Base-by-base conservation (phyloP, 2,888 invertebrate genomes). In the Rhimphoctona megacephalus region DNA sequence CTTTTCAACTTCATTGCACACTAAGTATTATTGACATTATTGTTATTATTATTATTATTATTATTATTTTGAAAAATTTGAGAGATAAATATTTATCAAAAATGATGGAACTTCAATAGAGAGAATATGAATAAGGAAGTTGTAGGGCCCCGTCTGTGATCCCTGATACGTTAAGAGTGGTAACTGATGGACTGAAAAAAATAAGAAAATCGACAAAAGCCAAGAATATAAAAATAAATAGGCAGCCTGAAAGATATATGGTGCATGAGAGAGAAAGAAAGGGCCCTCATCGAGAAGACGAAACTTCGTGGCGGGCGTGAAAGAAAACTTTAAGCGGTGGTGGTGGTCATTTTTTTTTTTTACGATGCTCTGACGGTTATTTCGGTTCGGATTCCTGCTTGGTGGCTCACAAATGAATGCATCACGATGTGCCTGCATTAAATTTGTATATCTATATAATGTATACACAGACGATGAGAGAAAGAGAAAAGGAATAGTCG, bases 361-460 rank as follows among this genome's bases (percentile, higher is more conserved):
- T 25, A 69, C 69, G 33, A 57, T 73, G 69, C 49, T 74, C 69
- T 54, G 30, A 57, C 69, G 73, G 81, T 81, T 85, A 85, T 85
- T 85, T 85, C 67, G 72, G 81, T 81, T 72, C 25, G 77, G 70
- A 80, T 80, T 76, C 80, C 84, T 67, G 76, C 76, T 69, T 76
- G 39, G 69, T 54, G 43, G 46, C 36, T 49, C 52, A 39, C 36
- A 19, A 73, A 67, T 43, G 66, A 78, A 54, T 74, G 46, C 73
- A 52, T 49, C 22, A 36, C 74, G 73, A 83, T 67, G 43, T 70
- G 36, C 22, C 52, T 72, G 52, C 30, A 46, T 43, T 69, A 43
- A 43, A 69, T 22, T 22, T n/a, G 0, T 39, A 67, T 39, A 67
- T 39, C 19, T 9, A n/a, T n/a, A 67, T 2, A 64, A 64, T 64